Evolutionary conservation across 2,113 vertebrate species (phyloP).

Genomic region (Arvicanthis niloticus): DNA sequence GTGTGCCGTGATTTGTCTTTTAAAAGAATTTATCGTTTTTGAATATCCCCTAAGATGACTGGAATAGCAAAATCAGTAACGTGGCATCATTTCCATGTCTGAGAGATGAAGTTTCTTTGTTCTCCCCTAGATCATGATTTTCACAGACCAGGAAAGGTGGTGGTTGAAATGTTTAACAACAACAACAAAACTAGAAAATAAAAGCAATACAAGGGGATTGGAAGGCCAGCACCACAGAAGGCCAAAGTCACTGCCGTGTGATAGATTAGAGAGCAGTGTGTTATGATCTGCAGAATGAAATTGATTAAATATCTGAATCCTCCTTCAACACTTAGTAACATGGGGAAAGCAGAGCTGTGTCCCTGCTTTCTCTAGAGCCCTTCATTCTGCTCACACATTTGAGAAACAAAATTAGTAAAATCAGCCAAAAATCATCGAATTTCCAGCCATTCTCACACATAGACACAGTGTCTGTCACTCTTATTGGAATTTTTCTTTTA

Average conservation of each 20-base stretch:
- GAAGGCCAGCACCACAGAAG: neutral
- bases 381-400: neutral
- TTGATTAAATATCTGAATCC: neutral
- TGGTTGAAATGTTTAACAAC: neutral
- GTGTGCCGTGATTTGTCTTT: neutral
- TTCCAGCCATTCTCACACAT: neutral
- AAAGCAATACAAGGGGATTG: neutral
- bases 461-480: neutral
- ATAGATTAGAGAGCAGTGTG: neutral
- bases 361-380: neutral
- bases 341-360: neutral
- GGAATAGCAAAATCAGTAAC: neutral
- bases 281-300: neutral
- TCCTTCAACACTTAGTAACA: neutral
- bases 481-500: neutral
- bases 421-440: neutral
- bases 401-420: conserved; percentile 29
- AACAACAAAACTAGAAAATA: neutral
- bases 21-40: neutral
- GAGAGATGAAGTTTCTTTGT: neutral
- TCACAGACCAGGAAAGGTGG: neutral
- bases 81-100: neutral
- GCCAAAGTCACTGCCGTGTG: neutral
- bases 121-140: neutral
- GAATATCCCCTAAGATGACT: neutral